A percentile compares a stretch with the other conserved stretches of the same genome.
Conservation (phyloP, 2,888 invertebrate genomes). For the Netelia virgata region DNA sequence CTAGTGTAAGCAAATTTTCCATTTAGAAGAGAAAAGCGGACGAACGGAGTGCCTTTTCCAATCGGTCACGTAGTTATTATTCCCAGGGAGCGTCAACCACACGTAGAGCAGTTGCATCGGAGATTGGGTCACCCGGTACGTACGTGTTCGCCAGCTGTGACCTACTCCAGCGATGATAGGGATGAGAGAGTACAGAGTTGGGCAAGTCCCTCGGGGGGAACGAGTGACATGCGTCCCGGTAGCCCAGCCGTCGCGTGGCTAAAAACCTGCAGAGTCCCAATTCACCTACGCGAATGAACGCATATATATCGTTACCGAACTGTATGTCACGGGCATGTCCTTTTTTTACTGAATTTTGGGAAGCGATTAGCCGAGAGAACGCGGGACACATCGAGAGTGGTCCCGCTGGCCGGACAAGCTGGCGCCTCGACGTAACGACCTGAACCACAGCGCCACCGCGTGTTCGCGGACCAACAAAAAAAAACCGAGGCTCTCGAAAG, state of each 20-base stretch:
- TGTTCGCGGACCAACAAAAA: conserved; percentile 31
- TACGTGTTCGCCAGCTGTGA: conserved; percentile 62
- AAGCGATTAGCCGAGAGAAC: conserved; percentile 77
- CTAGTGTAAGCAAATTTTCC: neutral
- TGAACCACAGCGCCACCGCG: conserved; percentile 69
- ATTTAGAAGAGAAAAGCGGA: neutral
- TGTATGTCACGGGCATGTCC: conserved; percentile 21
- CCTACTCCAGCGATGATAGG: conserved; percentile 58
- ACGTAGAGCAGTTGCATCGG: conserved; percentile 14
- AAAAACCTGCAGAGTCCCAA: conserved; percentile 70
- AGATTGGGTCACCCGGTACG: conserved; percentile 59
- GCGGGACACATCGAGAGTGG: conserved; percentile 65
- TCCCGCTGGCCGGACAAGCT: conserved; percentile 75
- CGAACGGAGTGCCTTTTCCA: conserved; percentile 9
- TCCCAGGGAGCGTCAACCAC: conserved; percentile 22
- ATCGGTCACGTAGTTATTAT: conserved; percentile 36
- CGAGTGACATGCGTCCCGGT: conserved; percentile 61
- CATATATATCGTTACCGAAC: neutral
- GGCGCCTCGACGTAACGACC: conserved; percentile 79
- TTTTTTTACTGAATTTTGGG: conserved; percentile 66
- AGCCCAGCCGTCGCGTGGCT: conserved; percentile 65
- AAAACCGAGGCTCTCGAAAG: conserved; percentile 48
- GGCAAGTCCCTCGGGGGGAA: conserved; percentile 47
- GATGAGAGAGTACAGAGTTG: conserved; percentile 53
- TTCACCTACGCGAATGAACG: conserved; percentile 20